Conservation (phyloP, 92 coral and sea anemone genomes). For the Umimayanthus kanabou region DNA sequence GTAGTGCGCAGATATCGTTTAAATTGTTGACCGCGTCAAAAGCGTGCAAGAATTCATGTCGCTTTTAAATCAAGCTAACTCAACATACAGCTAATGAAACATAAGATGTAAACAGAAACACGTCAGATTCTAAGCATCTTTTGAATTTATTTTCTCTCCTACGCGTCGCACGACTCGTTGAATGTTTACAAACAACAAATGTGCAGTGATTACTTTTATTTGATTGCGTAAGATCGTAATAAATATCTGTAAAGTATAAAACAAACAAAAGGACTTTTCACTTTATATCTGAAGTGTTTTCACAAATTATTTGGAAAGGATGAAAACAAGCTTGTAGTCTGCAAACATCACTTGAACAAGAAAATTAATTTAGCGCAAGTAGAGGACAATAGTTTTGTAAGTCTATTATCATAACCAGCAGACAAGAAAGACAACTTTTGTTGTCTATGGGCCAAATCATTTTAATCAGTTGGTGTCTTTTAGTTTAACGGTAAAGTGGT, state of each 20-base stretch:
- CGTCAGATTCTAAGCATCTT: not conserved
- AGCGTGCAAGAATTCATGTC: slow-evolving; percentile 19
- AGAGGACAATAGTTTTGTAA: not conserved
- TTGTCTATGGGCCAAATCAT: not conserved
- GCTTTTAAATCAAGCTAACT: not conserved
- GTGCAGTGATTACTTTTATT: slow-evolving; percentile 14
- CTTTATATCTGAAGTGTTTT: not conserved
- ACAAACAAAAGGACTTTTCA: not conserved
- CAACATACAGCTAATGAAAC: not conserved
- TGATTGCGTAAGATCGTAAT: not conserved
- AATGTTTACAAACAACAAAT: slow-evolving; percentile 21
- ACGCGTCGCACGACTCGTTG: not conserved
- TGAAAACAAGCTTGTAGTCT: not conserved
- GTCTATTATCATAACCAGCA: not conserved
- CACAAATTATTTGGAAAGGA: not conserved
- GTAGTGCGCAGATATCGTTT: too few species aligned
- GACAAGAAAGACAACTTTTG: not conserved
- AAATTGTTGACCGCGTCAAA: not conserved
- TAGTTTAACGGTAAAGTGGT: not conserved
- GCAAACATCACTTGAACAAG: not conserved
- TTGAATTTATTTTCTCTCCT: not conserved
- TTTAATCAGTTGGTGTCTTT: not conserved
- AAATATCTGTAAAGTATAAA: slow-evolving; percentile 12
- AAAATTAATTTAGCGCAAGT: slow-evolving; percentile 12
- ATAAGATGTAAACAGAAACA: slow-evolving; percentile 16